phyloP scores from a whole-genome alignment of 2,888 invertebrate species.

The Apomyelois bistriatella region DNA sequence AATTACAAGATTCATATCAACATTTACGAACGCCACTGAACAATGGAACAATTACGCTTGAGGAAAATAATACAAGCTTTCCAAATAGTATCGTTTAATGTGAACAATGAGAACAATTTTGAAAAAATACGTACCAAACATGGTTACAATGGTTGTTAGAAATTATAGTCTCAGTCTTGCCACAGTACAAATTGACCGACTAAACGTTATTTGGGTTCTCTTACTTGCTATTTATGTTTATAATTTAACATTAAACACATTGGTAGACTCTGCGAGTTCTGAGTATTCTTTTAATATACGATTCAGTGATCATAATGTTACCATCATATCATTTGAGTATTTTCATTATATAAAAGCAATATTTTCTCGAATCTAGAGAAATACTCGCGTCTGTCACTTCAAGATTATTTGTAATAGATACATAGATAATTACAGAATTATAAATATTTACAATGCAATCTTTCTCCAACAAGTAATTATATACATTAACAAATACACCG shows the following conservation, averaged over 20 bases:
- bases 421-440: conserved; percentile 13
- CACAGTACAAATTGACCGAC: conserved; percentile 54
- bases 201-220: conserved; percentile 21
- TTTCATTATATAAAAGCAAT: not conserved
- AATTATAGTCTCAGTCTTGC: conserved; percentile 59
- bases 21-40: conserved; percentile 20
- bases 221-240: conserved; percentile 16
- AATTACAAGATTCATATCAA: conserved; percentile 27
- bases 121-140: conserved; percentile 60
- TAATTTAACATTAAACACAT: conserved; percentile 3
- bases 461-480: conserved; percentile 4
- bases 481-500: not conserved
- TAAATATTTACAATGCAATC: conserved; percentile 15
- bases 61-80: conserved; percentile 29
- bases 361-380: not conserved
- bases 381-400: not conserved
- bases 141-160: conserved; percentile 44
- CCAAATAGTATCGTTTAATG: conserved; percentile 60
- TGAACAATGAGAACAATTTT: conserved; percentile 59
- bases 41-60: conserved; percentile 1
- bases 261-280: conserved; percentile 3
- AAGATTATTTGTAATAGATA: conserved; percentile 12
- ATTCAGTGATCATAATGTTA: not conserved
- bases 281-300: not conserved
- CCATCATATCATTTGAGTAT: not conserved